Evolutionary conservation across 37 sponge, comb jelly and placozoan species (phyloP).

Genomic region (Aplysina aerophoba): DNA sequence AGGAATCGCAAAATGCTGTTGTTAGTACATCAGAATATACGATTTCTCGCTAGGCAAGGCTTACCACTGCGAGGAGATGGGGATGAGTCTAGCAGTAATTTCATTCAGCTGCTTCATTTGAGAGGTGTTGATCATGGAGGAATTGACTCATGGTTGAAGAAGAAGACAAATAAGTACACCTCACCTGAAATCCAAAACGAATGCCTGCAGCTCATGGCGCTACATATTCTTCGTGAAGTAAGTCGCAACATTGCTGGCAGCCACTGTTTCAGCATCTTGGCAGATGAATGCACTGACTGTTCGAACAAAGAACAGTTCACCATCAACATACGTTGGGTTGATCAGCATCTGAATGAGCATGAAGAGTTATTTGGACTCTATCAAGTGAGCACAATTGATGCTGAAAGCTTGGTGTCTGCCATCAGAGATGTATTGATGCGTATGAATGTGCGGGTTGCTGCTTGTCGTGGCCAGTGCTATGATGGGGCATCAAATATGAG

Average conservation of each 20-base stretch:
- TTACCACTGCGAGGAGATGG: constrained; percentile 53
- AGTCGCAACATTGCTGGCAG: not conserved
- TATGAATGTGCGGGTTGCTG: not conserved
- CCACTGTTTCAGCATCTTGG: constrained; percentile 33
- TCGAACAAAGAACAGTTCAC: constrained; percentile 48
- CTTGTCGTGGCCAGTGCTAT: constrained; percentile 37
- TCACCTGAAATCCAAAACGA: constrained; percentile 55
- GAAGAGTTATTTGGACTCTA: constrained; percentile 31
- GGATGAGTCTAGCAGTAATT: constrained; percentile 44
- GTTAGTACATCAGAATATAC: constrained; percentile 45
- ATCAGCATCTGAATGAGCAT: not conserved
- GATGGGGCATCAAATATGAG: constrained; percentile 53
- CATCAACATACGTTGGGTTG: constrained; percentile 35
- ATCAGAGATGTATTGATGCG: constrained; percentile 34
- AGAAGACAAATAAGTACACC: constrained; percentile 49
- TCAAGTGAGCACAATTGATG: constrained; percentile 31
- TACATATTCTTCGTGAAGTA: constrained; percentile 43
- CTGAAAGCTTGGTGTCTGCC: constrained; percentile 19
- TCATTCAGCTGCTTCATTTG: constrained; percentile 50
- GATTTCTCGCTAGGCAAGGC: constrained; percentile 71
- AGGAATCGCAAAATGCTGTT: constrained; percentile 23
- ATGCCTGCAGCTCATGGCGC: constrained; percentile 42
- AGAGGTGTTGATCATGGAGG: constrained; percentile 12
- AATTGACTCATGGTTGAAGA: not conserved
- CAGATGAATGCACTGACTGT: constrained; percentile 35